Evolutionary conservation across 2,113 vertebrate genomes (phyloP), one percentile per base, ranked within the genome.

Genomic region (Clarias batrachus): DNA sequence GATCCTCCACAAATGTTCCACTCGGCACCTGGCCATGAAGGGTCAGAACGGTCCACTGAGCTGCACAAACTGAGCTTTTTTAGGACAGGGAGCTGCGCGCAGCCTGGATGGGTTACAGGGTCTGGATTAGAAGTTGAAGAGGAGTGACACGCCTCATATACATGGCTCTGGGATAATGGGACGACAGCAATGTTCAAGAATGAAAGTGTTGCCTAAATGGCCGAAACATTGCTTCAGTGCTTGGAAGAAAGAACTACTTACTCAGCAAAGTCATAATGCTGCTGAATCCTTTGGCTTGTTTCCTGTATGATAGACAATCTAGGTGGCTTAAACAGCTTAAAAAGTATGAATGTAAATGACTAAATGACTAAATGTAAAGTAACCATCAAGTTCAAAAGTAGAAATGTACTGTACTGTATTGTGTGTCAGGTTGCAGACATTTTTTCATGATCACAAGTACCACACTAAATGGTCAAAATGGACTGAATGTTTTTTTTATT

Each of bases 31-130:
- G 93, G 84, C 90, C 90, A 85, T 62, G 85, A 90, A 89, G 83
- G 93, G 94, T 94, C 93, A 93, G 89, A 85, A 92, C 89, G 94
- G 93, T 93, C 92, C 91, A 88, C 86, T 94, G 89, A 92, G 84
- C 90, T 94, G 90, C 91, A 91, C 92, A 94, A 94, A 95, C 93
- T 62, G 19, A 86, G 86, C 83, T 52, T 66, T 86, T 71, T 86
- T 59, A 83, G 81, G 77, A 68, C 85, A 70, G 63, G 54, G 62
- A 60, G 30, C 33, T 60, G 77, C n/a, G 63, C 17, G 19, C 77
- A 71, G 81, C 33, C 79, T 81, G 84, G 33, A 59, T 59, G 48
- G 33, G 82, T 80, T 87, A 56, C 57, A 37, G 73, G 85, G 37
- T 68, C 62, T 85, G 88, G 52, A 85, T 80, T 59, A 79, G 68